phyloP scores from a whole-genome alignment of 2,113 vertebrate species.

The Pterocles gutturalis region DNA sequence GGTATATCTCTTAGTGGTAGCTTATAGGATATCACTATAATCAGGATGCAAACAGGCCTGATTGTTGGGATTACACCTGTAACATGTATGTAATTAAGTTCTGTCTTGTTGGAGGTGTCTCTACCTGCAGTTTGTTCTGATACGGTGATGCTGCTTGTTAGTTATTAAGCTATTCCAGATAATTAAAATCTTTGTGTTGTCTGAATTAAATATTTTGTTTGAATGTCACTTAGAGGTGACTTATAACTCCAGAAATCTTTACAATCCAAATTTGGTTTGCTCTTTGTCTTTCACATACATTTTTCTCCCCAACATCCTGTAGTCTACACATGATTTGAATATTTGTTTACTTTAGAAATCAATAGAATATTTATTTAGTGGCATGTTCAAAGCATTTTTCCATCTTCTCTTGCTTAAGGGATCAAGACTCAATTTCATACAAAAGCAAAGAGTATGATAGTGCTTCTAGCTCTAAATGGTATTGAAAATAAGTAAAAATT shows the following conservation, averaged over 20 bases:
- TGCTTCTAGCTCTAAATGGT: neutral
- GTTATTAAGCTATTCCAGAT: neutral
- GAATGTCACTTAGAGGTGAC: neutral
- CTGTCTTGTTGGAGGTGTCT: neutral
- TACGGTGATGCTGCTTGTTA: neutral
- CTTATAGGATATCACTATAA: neutral
- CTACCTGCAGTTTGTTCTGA: neutral
- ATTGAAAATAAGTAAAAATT: neutral
- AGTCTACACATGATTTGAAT: neutral
- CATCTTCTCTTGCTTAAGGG: neutral
- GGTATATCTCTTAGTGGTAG: neutral
- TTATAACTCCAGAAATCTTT: neutral
- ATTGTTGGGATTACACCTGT: neutral
- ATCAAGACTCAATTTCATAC: neutral
- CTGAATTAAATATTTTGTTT: neutral
- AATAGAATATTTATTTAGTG: neutral
- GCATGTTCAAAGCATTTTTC: neutral
- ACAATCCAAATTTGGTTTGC: neutral
- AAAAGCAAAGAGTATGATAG: neutral
- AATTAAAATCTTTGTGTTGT: neutral
- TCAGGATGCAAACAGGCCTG: neutral
- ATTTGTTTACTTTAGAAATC: neutral
- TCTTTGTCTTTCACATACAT: neutral
- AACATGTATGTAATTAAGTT: accelerated
- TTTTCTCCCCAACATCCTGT: neutral